Conservation (phyloP, 2,888 invertebrate genomes). For the Thereva unica region DNA sequence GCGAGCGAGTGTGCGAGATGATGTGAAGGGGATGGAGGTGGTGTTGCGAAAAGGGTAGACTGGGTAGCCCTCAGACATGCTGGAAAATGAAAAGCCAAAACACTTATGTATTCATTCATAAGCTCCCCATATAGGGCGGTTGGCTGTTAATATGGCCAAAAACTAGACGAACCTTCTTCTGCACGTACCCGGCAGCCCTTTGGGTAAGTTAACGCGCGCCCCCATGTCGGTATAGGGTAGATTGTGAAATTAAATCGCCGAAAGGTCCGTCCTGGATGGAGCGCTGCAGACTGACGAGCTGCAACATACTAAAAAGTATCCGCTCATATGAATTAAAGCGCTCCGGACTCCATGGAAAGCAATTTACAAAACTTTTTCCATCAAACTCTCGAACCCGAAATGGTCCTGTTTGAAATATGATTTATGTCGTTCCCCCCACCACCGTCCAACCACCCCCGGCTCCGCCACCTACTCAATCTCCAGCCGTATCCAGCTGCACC, state of each 20-base stretch:
- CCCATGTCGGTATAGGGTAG: no score
- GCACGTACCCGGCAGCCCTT: not conserved
- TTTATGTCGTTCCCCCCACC: constrained; percentile 29
- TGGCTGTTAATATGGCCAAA: constrained; percentile 27
- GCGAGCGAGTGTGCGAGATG: no score
- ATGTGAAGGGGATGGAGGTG: no score
- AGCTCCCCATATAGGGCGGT: constrained; percentile 14
- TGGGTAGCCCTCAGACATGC: constrained; percentile 23
- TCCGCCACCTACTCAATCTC: not conserved
- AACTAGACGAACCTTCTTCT: constrained; percentile 14
- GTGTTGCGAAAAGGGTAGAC: not conserved
- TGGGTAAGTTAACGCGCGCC: no score
- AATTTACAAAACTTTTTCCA: constrained; percentile 36
- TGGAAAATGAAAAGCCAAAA: constrained; percentile 31
- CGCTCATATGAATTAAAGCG: constrained; percentile 30
- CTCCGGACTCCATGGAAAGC: constrained; percentile 32
- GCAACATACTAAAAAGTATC: constrained; percentile 29
- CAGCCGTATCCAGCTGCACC: not conserved
- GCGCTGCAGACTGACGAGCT: not conserved
- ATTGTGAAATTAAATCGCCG: constrained; percentile 16
- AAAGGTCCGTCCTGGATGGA: not conserved
- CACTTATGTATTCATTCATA: constrained; percentile 29
- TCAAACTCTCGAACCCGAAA: constrained; percentile 34
- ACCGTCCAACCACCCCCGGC: constrained; percentile 4
- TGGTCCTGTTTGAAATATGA: constrained; percentile 32